Evolutionary conservation across 2,113 vertebrate species (phyloP), one percentile per base, ranked within the genome.

Genomic region (Lethenteron camtschaticum): DNA sequence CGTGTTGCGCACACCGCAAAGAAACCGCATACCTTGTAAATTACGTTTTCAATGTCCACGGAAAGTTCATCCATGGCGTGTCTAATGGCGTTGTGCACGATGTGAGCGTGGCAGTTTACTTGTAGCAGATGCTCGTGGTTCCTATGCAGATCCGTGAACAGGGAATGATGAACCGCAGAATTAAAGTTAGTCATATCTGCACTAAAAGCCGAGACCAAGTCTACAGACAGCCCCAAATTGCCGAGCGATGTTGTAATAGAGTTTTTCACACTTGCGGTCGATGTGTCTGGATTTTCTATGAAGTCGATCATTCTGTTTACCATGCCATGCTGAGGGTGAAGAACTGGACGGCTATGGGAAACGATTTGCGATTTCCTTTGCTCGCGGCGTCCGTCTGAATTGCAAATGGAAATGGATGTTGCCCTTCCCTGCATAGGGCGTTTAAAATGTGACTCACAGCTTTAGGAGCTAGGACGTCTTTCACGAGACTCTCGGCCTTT

Each of bases 21-120:
- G 70, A 56, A 69, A 41, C 71, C 56, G 55, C 68, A 74, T 4
- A 69, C 68, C 10, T 11, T 69, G 20, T 41, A 58, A 18, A 69
- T 68, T 12, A 70, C 11, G 56, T 72, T 72, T 14, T 72, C 60
- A 6, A 72, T 56, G 66, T 73, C 69, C 14, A 73, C 9, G 12
- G 13, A 41, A 56, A 75, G 72, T 12, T 70, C 10, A 55, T 75
- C 71, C 2, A 74, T 55, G 56, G 70, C 73, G 71, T 70, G 74
- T 57, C 71, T 75, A 9, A 75, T 58, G 2, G 69, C 73, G 56
- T 75, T 76, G 55, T 75, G 75, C 55, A 76, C 70, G 73, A 75
- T 75, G 56, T 75, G 71, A 5, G 71, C 70, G 74, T 71, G 70
- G 71, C 70, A 75, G 69, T 75, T 73, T 1, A 72, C 69, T 66